These are phyloP conservation scores for Percopsis transmontana DNA, from an alignment of 2,113 vertebrate genomes.

Conservation along the genomic window DNA sequence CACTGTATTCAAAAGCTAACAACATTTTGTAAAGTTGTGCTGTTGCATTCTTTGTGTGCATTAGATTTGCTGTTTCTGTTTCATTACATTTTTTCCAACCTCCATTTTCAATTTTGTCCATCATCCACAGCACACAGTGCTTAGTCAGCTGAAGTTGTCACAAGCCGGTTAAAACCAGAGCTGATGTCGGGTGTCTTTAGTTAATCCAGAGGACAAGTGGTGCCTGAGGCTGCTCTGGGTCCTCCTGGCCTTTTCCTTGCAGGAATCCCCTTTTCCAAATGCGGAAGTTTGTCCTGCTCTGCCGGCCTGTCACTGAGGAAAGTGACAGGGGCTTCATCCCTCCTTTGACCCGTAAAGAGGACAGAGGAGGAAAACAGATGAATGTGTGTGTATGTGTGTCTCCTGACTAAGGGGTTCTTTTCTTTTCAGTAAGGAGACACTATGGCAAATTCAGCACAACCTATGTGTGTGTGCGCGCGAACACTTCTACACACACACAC, in stretches of 20 bases:
- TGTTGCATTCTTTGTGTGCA: too few species aligned
- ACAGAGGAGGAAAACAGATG: constrained; percentile 58
- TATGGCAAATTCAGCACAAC: constrained; percentile 65
- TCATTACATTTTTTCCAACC: too few species aligned
- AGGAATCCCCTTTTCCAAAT: constrained; percentile 75
- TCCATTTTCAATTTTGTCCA: too few species aligned
- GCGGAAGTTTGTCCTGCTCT: constrained; percentile 68
- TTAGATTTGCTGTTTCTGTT: too few species aligned
- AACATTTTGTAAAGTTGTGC: too few species aligned
- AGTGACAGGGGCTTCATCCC: constrained; percentile 77
- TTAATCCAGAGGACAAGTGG: constrained; percentile 55
- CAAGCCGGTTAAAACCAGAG: not conserved
- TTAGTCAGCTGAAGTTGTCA: too few species aligned
- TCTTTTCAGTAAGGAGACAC: constrained; percentile 59
- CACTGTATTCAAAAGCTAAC: too few species aligned
- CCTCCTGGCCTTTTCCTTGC: constrained; percentile 71
- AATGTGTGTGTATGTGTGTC: constrained; percentile 37
- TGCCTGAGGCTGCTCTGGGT: constrained; percentile 56
- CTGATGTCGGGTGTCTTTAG: constrained; percentile 51
- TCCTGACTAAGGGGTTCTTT: constrained; percentile 76
- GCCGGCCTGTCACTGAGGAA: constrained; percentile 71
- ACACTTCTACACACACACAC: too few species aligned
- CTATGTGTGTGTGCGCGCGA: constrained; percentile 36
- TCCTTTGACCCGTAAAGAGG: constrained; percentile 76
- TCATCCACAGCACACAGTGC: too few species aligned